Evolutionary conservation across 1,140 invertebrate species (phyloP).

Genomic region (Drosophila sulfurigaster): DNA sequence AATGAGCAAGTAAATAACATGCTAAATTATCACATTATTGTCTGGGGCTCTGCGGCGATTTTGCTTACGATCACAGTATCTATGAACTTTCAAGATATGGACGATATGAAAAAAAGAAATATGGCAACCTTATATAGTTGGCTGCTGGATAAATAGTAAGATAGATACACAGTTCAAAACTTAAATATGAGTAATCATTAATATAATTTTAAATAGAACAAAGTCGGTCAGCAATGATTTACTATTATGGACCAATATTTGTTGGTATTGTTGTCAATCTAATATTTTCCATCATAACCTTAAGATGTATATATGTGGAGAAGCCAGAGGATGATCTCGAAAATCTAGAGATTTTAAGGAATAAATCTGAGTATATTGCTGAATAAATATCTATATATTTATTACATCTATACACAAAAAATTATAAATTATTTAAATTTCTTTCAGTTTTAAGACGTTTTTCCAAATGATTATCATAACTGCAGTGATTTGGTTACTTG

Average conservation of each 20-base stretch:
- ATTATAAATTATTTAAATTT: no score
- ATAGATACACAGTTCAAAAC: background rate
- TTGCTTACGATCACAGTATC: background rate
- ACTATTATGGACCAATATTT: conserved; percentile 7
- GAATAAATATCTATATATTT: background rate
- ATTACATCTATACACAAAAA: background rate
- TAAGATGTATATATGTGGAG: background rate
- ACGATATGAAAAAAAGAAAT: background rate
- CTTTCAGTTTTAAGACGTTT: conserved; percentile 11
- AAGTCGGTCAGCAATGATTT: conserved; percentile 6
- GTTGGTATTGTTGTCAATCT: background rate
- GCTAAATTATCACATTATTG: background rate
- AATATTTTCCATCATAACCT: background rate
- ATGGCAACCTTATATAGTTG: background rate
- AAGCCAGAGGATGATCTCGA: background rate
- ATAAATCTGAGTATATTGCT: background rate
- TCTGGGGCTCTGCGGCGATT: background rate
- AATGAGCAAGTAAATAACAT: background rate
- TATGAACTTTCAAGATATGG: background rate
- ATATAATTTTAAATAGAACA: background rate
- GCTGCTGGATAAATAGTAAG: background rate
- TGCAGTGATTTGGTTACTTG: background rate
- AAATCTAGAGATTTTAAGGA: background rate
- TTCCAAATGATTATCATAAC: background rate
- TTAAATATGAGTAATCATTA: background rate